phyloP scores from a whole-genome alignment of 1,140 invertebrate species.

The Drosophila kikkawai region DNA sequence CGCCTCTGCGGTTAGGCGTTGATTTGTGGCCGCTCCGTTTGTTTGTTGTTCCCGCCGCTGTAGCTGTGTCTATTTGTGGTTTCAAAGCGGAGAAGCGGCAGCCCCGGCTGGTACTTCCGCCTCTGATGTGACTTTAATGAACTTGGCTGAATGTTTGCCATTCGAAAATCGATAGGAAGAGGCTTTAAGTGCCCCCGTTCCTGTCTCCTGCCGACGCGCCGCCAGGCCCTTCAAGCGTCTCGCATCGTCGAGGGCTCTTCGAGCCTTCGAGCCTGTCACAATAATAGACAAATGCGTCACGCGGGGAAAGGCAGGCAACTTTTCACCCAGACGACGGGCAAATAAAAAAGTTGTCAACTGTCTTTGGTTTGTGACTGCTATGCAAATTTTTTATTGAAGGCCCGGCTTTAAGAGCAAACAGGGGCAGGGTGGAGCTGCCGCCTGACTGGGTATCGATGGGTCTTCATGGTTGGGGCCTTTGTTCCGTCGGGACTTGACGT shows the following conservation, averaged over 20 bases:
- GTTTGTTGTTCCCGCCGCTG: conserved; percentile 51
- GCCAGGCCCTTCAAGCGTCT: conserved; percentile 23
- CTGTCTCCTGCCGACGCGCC: conserved; percentile 2
- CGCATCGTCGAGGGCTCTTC: conserved; percentile 40
- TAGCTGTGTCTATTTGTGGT: conserved; percentile 74
- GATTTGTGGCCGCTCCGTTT: conserved; percentile 72
- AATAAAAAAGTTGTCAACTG: conserved; percentile 77
- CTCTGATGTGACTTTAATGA: conserved; percentile 81
- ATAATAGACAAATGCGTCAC: conserved; percentile 68
- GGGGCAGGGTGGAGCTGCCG: background rate
- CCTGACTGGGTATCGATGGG: conserved; percentile 10
- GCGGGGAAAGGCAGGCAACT: conserved; percentile 4
- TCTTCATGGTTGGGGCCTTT: conserved; percentile 5
- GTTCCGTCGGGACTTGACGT: conserved; percentile 15
- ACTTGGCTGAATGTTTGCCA: conserved; percentile 52
- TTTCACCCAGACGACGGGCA: conserved; percentile 41
- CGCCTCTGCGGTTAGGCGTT: conserved; percentile 73
- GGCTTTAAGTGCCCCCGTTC: conserved; percentile 54
- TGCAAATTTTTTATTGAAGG: conserved; percentile 58
- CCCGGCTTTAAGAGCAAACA: conserved; percentile 2
- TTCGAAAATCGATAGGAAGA: conserved; percentile 66
- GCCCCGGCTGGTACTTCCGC: conserved; percentile 18
- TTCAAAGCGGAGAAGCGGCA: conserved; percentile 19
- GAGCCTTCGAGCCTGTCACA: conserved; percentile 52
- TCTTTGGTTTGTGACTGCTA: conserved; percentile 54